Conservation (phyloP, 2,113 vertebrate genomes). For the Tachysurus fulvidraco region DNA sequence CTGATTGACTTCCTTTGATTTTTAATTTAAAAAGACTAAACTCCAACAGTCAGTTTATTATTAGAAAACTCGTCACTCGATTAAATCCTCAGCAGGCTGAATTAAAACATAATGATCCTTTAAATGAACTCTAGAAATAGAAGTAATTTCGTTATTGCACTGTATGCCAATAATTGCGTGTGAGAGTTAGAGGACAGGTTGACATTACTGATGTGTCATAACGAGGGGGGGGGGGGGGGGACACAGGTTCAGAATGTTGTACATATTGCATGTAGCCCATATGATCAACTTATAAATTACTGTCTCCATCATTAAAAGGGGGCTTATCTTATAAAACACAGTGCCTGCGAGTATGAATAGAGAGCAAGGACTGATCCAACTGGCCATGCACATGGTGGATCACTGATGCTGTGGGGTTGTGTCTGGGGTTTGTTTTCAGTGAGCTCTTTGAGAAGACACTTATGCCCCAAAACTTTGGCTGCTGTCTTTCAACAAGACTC, state of each 20-base stretch:
- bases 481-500: no score
- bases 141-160: not conserved
- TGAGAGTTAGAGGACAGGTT: slow-evolving; percentile 8
- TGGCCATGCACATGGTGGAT: no score
- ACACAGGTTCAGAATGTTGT: no score
- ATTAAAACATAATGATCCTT: not conserved
- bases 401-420: no score
- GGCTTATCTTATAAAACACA: not conserved
- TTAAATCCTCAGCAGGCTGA: not conserved
- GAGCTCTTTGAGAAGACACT: no score
- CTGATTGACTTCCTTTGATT: not conserved
- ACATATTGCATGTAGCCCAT: slow-evolving; percentile 20
- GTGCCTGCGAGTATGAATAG: no score
- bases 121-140: not conserved
- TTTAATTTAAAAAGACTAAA: slow-evolving; percentile 1
- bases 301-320: not conserved
- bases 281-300: not conserved
- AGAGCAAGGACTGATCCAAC: no score
- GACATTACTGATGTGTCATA: slow-evolving; percentile 9
- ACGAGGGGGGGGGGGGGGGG: no score
- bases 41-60: no score
- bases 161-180: slow-evolving; percentile 28
- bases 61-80: not conserved
- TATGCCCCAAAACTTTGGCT: no score
- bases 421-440: no score